Base-by-base conservation (phyloP, 2,888 invertebrate species). In the Linnaemya tessellans region DNA sequence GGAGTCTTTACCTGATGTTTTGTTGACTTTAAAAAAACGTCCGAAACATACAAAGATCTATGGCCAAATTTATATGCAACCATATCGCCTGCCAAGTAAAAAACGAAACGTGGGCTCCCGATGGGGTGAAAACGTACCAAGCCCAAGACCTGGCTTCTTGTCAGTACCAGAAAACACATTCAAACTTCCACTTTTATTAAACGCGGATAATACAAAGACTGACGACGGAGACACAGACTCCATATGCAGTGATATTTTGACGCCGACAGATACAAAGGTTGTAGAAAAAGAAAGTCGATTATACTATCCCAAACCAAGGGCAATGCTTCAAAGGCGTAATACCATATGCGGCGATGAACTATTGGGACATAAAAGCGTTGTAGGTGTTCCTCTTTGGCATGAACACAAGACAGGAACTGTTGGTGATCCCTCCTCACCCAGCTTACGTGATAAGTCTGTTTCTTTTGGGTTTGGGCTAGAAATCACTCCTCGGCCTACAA, bases 271-370 rank as follows among this genome's bases (percentile, higher is more conserved):
- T 79, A 81, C 90, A 1, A 92, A 92, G 71, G 90, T 90, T 0
- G 89, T 88, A 0, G 90, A 92, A 58, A 92, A 93, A 54, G 92
- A 92, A 81, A 90, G 90, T 58, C 91, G 97, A 49, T 93, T 97
- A 90, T 96, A 96, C 91, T 95, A 96, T 68, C 94, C 96, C 3
- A 96, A 96, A 92, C 97, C 97, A 10, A 94, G 96, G 80, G 94
- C 95, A 22, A 94, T 96, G 87, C 94, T 96, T 49, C 96, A 97
- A 91, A 94, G 98, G 13, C 94, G 98, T 20, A 97, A 98, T 88
- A 97, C 98, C 1, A 97, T 98, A 87, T 96, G 97, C 88, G 97
- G 98, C 18, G 96, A 96, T 89, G 95, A 96, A 93, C 95, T 96
- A 88, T 89, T 90, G 73, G 90, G 90, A 62, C 90, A 90, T 86